Base-by-base conservation (phyloP, 2,888 invertebrate species). In the Scaptomyza tumidula region DNA sequence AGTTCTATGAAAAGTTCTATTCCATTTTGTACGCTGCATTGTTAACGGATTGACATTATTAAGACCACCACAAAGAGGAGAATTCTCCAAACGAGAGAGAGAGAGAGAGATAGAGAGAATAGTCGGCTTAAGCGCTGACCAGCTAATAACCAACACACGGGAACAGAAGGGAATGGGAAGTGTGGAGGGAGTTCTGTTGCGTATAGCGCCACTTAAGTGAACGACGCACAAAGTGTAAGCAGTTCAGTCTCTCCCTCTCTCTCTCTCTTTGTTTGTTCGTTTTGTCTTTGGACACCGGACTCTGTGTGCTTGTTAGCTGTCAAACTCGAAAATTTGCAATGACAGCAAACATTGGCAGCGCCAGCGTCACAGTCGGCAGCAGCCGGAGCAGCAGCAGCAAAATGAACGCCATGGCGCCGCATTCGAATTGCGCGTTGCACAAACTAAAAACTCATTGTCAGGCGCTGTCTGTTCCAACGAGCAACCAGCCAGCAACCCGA, bases 241-340 rank as follows among this genome's bases (percentile, higher is more conserved):
- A 62, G 62, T 55, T 35, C 19, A 35, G 6, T 3, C 48, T 7
- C 7, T 7, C 55, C 24, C 24, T 48, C 31, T 46, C 41, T 1
- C 56, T 61, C n/a, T 19, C 19, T 2, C 19, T 37, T 24, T 50
- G 27, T 43, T 55, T 52, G 48, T 48, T 39, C 66, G 16, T 46
- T 58, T 48, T 41, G 35, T 43, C 57, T 13, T 14, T 39, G 73
- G 71, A 53, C 70, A 55, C 71, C 66, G 73, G 78, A 69, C 71
- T 79, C 73, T 58, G 78, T 73, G 75, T 58, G 78, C 90, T 88
- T 90, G 90, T 90, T 88, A 90, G 89, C 90, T 90, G 90, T 90
- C 90, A 90, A 90, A 89, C 87, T 89, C 88, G 86, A 89, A 90
- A 90, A 90, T 90, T 90, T 90, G 90, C 90, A 90, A 89, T 90